Conservation (phyloP, 2,888 invertebrate species). For the Yponomeuta sedellus region DNA sequence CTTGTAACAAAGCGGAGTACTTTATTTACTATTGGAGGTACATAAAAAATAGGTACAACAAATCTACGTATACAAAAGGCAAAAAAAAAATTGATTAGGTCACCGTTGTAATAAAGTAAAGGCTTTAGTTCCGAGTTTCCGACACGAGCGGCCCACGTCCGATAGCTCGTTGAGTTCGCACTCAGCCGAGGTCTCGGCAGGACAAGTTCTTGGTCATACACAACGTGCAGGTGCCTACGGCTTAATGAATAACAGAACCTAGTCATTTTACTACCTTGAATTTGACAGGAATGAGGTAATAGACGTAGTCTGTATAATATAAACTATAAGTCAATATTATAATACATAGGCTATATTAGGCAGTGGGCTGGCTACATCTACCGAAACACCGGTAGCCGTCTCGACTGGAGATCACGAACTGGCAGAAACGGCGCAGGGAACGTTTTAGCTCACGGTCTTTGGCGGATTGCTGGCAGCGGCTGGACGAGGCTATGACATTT, state of each 20-base stretch:
- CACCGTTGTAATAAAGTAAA: not conserved
- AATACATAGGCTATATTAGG: too few species aligned
- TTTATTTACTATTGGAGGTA: not conserved
- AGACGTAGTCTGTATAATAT: too few species aligned
- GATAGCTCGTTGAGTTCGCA: not conserved
- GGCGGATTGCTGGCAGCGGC: too few species aligned
- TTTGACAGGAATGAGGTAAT: not conserved
- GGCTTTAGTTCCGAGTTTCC: not conserved
- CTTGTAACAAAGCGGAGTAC: not conserved
- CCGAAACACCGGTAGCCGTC: too few species aligned
- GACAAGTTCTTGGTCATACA: conserved; percentile 1
- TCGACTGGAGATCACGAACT: too few species aligned
- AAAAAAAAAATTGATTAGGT: not conserved
- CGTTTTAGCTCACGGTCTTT: too few species aligned
- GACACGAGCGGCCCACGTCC: not conserved
- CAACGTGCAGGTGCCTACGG: not conserved
- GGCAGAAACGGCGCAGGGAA: too few species aligned
- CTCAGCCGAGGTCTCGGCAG: conserved; percentile 1
- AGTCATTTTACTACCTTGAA: not conserved
- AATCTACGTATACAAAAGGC: not conserved
- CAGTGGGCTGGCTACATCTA: too few species aligned
- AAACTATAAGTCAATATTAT: too few species aligned
- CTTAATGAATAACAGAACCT: not conserved
- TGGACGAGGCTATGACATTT: too few species aligned
- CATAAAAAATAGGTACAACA: not conserved